phyloP scores from a whole-genome alignment of 2,797 vertebrate genomes.

The Danionella dracula region DNA sequence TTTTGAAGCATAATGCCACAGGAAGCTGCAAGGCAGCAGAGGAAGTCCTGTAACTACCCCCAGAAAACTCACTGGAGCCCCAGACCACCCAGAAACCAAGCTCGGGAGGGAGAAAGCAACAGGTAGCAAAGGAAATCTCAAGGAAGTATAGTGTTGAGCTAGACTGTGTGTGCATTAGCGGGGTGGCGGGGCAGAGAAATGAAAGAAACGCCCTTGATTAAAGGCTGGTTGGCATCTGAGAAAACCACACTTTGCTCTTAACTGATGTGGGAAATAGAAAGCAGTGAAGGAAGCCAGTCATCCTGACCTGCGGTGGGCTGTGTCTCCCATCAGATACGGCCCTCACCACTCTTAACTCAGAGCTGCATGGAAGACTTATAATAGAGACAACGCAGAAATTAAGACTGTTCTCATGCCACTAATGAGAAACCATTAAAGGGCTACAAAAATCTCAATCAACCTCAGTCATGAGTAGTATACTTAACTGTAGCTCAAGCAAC shows the following conservation, averaged over 20 bases:
- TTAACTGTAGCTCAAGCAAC: no score
- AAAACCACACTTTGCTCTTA: conserved; percentile 25
- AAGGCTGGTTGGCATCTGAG: conserved; percentile 33
- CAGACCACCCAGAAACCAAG: conserved; percentile 73
- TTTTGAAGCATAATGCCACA: conserved; percentile 54
- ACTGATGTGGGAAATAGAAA: conserved; percentile 40
- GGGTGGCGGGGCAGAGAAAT: neutral
- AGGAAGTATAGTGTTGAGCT: neutral
- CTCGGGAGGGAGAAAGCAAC: conserved; percentile 39
- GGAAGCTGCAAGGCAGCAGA: conserved; percentile 61
- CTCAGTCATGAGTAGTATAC: no score
- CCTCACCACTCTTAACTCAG: neutral
- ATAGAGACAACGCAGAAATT: no score
- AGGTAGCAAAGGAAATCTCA: conserved; percentile 32
- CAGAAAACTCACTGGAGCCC: conserved; percentile 60
- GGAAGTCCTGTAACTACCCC: conserved; percentile 63
- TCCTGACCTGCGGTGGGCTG: conserved; percentile 6
- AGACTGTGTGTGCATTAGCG: conserved; percentile 7
- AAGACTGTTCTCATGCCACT: no score
- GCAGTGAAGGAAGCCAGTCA: conserved; percentile 26
- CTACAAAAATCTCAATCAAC: no score
- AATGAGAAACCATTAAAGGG: no score
- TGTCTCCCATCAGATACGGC: neutral
- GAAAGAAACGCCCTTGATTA: conserved; percentile 36
- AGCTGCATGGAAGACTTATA: no score